A percentile compares a stretch with the other conserved stretches of the same genome.
These are phyloP conservation scores for Alcis repandata DNA, from an alignment of 2,888 invertebrate species.

Conservation along the genomic window DNA sequence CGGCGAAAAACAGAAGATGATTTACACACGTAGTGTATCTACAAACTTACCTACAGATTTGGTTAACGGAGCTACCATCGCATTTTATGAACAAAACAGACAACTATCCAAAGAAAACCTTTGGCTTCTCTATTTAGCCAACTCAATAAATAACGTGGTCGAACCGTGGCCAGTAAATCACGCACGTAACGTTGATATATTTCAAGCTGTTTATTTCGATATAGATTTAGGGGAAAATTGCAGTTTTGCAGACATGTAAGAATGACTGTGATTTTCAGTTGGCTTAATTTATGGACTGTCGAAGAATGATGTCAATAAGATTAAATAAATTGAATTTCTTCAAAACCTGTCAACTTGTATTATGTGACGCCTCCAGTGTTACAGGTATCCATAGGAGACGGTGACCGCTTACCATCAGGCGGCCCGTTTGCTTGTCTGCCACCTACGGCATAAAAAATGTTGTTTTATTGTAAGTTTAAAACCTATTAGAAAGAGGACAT, in stretches of 20 bases:
- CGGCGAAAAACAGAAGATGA: conserved; percentile 49
- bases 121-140: background rate
- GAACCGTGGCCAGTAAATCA: conserved; percentile 48
- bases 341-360: too few relatives aligned
- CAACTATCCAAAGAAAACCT: background rate
- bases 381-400: too few relatives aligned
- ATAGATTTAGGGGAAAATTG: conserved; percentile 47
- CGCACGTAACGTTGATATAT: conserved; percentile 53
- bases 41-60: background rate
- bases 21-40: conserved; percentile 42
- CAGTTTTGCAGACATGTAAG: conserved; percentile 8
- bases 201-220: conserved; percentile 48
- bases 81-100: background rate
- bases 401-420: too few relatives aligned
- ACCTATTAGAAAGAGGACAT: too few relatives aligned
- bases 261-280: conserved; percentile 14
- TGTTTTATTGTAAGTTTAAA: too few relatives aligned
- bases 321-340: too few relatives aligned
- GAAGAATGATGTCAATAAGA: background rate
- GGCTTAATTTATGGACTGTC: background rate
- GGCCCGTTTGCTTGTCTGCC: too few relatives aligned
- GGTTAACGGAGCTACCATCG: background rate
- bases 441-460: too few relatives aligned
- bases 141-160: background rate
- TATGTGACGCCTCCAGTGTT: too few relatives aligned